Evolutionary conservation across 2,797 vertebrate species (phyloP).

Genomic region (Karalla daura): DNA sequence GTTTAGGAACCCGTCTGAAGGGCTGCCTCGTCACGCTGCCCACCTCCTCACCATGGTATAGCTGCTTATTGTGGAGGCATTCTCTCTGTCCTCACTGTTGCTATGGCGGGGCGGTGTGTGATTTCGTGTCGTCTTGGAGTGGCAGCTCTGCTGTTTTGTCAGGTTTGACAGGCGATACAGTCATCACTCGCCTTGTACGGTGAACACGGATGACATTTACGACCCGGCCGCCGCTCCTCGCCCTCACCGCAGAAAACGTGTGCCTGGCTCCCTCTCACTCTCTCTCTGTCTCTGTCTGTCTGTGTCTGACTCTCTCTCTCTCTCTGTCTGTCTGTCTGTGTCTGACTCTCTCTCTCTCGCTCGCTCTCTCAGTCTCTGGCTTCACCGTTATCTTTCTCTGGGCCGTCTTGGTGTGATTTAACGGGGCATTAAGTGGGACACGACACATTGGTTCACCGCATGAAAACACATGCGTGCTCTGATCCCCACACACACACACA

Average conservation of each 20-base stretch:
- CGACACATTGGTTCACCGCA: conserved; percentile 64
- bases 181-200: conserved; percentile 37
- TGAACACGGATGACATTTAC: conserved; percentile 70
- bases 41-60: too few species aligned
- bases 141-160: background rate
- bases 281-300: conserved; percentile 12
- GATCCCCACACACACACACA: conserved; percentile 31
- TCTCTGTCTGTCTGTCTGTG: conserved; percentile 12
- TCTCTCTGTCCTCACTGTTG: too few species aligned
- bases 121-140: background rate
- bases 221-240: conserved; percentile 39
- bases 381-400: conserved; percentile 38
- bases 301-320: too few species aligned
- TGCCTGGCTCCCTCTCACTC: too few species aligned
- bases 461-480: conserved; percentile 32
- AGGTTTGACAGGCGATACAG: conserved; percentile 20
- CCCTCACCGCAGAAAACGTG: conserved; percentile 57
- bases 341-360: conserved; percentile 15
- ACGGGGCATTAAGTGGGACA: conserved; percentile 41
- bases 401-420: conserved; percentile 64
- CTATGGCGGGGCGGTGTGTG: background rate
- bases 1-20: background rate
- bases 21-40: background rate
- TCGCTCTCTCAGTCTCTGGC: conserved; percentile 15
- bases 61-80: too few species aligned